These are phyloP conservation scores for Drosophila quinaria DNA, from an alignment of 2,888 invertebrate genomes.

Conservation along the genomic window DNA sequence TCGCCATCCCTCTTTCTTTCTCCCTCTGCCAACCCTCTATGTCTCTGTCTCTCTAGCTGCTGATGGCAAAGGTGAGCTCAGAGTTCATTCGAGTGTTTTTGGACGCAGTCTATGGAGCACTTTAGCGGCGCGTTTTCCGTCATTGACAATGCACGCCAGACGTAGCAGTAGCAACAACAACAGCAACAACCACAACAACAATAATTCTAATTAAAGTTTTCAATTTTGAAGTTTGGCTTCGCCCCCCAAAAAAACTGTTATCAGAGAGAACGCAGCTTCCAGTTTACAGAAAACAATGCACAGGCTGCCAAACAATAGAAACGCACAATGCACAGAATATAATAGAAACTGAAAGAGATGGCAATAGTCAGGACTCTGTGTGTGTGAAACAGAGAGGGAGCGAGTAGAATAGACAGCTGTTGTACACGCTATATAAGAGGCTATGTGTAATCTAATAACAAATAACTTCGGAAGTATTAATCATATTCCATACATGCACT, in stretches of 20 bases:
- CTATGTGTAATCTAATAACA: constrained; percentile 77
- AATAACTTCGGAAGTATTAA: constrained; percentile 82
- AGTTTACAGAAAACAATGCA: constrained; percentile 67
- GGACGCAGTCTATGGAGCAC: constrained; percentile 45
- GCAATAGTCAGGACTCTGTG: background rate
- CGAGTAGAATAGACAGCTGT: background rate
- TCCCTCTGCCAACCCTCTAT: background rate
- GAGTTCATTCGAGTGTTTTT: constrained; percentile 53
- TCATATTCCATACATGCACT: constrained; percentile 65
- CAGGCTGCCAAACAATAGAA: constrained; percentile 64
- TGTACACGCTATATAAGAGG: constrained; percentile 15
- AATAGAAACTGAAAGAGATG: constrained; percentile 9
- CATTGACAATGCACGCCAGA: constrained; percentile 67
- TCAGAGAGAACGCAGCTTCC: constrained; percentile 60
- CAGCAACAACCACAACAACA: constrained; percentile 65
- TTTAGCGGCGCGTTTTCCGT: constrained; percentile 49
- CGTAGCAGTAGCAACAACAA: constrained; percentile 23
- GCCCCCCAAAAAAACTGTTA: constrained; percentile 64
- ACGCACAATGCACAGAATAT: constrained; percentile 67
- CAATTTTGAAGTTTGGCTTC: constrained; percentile 76
- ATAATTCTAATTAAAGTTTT: constrained; percentile 82
- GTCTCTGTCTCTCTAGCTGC: background rate
- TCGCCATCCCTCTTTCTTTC: background rate
- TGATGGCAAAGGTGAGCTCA: constrained; percentile 54
- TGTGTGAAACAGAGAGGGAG: background rate